Percentiles rank a stretch among this genome's conserved stretches.
These are phyloP conservation scores for Ammodytes marinus DNA, from an alignment of 2,113 vertebrate species.

Conservation along the genomic window DNA sequence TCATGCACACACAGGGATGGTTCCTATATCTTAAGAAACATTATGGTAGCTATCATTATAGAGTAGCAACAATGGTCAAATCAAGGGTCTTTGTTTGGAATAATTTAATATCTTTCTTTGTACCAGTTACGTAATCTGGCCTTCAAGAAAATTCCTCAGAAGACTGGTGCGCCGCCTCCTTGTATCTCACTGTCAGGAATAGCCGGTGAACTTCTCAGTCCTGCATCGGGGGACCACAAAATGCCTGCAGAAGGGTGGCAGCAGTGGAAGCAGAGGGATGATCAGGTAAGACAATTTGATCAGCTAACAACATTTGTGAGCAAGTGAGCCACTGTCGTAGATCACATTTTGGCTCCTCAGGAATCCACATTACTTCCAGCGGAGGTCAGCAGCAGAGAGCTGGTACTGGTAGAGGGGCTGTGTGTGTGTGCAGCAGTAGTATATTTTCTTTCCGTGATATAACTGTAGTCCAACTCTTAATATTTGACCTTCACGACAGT, in stretches of 20 bases:
- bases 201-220: conserved; percentile 85
- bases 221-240: conserved; percentile 71
- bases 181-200: conserved; percentile 77
- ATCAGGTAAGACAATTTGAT: conserved; percentile 88
- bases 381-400: background rate
- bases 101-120: conserved; percentile 33
- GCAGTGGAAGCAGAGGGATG: conserved; percentile 94
- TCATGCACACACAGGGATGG: background rate
- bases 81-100: background rate
- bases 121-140: conserved; percentile 92
- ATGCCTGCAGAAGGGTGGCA: conserved; percentile 90
- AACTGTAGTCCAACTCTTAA: background rate
- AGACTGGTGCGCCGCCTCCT: conserved; percentile 81
- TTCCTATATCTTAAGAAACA: background rate
- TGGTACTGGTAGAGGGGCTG: background rate
- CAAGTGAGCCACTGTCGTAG: background rate
- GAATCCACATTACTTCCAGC: background rate
- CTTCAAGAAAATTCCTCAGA: conserved; percentile 96
- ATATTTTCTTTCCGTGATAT: background rate
- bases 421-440: background rate
- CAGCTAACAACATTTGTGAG: background rate
- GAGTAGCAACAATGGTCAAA: background rate
- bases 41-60: background rate
- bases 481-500: background rate
- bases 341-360: background rate